Percentiles rank a stretch among this genome's conserved stretches.
Evolutionary conservation across 2,888 invertebrate genomes (phyloP).

Genomic region (Argyra leucocephala): DNA sequence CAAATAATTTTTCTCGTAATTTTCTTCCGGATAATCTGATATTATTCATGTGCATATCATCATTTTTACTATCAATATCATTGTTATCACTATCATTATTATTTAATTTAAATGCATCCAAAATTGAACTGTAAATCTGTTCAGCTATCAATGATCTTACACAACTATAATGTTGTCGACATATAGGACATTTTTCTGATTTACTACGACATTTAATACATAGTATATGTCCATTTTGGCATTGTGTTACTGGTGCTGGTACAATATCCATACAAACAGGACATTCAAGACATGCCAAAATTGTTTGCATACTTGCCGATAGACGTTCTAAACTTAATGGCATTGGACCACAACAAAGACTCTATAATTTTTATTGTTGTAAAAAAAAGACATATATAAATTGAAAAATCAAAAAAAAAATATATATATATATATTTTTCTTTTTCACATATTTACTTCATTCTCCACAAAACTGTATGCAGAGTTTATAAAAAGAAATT

Average conservation of each 20-base stretch:
- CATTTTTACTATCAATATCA: background rate
- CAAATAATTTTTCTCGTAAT: slow-evolving; percentile 46
- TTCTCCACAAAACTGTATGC: background rate
- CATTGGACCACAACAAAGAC: slow-evolving; percentile 49
- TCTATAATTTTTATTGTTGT: slow-evolving; percentile 26
- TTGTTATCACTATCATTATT: slow-evolving; percentile 30
- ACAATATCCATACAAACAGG: slow-evolving; percentile 57
- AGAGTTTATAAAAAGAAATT: too few species aligned
- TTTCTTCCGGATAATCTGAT: slow-evolving; percentile 30
- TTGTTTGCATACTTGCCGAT: slow-evolving; percentile 46
- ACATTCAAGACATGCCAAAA: slow-evolving; percentile 51
- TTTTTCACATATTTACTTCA: background rate
- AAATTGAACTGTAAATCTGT: slow-evolving; percentile 47
- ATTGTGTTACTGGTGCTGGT: slow-evolving; percentile 53
- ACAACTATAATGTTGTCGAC: slow-evolving; percentile 48
- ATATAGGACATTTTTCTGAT: slow-evolving; percentile 54
- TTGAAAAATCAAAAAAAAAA: slow-evolving; percentile 10
- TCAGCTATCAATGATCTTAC: slow-evolving; percentile 49
- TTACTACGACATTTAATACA: slow-evolving; percentile 53
- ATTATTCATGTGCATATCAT: background rate
- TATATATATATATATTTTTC: background rate
- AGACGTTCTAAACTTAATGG: slow-evolving; percentile 48
- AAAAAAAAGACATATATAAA: slow-evolving; percentile 7
- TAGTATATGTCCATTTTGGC: slow-evolving; percentile 56
- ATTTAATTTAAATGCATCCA: slow-evolving; percentile 45